Conservation (phyloP, 1,140 invertebrate species). For the Ips typographus region DNA sequence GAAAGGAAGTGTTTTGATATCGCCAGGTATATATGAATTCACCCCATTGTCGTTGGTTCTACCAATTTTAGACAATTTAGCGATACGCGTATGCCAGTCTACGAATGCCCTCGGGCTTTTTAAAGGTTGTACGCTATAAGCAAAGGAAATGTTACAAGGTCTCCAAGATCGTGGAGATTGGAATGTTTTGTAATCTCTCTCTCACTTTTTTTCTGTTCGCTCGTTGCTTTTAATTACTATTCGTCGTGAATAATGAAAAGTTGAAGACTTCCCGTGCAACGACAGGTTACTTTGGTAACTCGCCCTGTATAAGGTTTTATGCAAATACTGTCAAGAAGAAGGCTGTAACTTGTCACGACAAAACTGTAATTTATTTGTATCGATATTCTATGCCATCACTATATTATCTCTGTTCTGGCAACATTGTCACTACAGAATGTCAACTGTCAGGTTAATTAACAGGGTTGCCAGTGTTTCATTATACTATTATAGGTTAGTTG, state of each 20-base stretch:
- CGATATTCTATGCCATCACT: too few relatives aligned
- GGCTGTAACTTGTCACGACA: too few relatives aligned
- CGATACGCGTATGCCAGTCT: constrained; percentile 19
- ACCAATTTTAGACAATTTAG: constrained; percentile 39
- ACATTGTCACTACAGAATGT: too few relatives aligned
- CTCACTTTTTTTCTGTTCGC: neutral
- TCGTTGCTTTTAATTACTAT: constrained; percentile 42
- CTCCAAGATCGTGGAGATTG: constrained; percentile 47
- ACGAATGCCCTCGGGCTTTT: constrained; percentile 39
- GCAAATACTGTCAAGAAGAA: too few relatives aligned
- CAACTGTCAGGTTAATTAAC: too few relatives aligned
- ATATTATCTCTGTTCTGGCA: too few relatives aligned
- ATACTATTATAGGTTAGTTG: too few relatives aligned
- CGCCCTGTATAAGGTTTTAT: too few relatives aligned
- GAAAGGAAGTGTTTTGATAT: constrained; percentile 8
- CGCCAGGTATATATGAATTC: constrained; percentile 22
- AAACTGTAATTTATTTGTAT: too few relatives aligned
- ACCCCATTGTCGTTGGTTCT: constrained; percentile 17
- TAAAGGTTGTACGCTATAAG: constrained; percentile 42
- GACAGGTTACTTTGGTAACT: too few relatives aligned
- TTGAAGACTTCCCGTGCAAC: constrained; percentile 40
- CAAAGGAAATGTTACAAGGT: constrained; percentile 48
- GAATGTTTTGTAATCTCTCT: constrained; percentile 42
- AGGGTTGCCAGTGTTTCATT: too few relatives aligned
- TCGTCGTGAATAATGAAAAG: constrained; percentile 43